Evolutionary conservation across 1,140 invertebrate genomes (phyloP).

Genomic region (Subanguina moxae): DNA sequence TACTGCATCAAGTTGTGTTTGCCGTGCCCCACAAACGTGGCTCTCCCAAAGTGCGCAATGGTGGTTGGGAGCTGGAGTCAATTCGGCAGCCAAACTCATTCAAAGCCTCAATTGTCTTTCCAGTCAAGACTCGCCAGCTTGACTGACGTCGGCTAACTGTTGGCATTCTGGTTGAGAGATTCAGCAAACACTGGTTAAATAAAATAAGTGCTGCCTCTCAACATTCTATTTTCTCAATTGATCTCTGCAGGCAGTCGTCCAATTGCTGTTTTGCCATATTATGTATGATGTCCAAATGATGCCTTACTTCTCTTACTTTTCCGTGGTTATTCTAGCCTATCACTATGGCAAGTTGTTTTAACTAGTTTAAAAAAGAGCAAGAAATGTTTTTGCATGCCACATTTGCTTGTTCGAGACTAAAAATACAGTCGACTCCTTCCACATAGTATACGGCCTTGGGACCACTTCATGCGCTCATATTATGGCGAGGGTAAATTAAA

Average conservation of each 20-base stretch:
- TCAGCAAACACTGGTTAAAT: no score
- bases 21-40: not conserved
- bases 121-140: not conserved
- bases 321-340: constrained; percentile 1
- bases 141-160: constrained; percentile 3
- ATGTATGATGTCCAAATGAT: constrained; percentile 4
- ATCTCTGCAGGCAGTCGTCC: no score
- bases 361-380: no score
- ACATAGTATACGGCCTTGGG: not conserved
- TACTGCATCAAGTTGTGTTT: no score
- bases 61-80: not conserved
- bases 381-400: no score
- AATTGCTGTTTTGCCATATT: not conserved
- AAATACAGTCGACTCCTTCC: not conserved
- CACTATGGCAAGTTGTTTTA: not conserved
- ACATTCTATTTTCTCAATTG: no score
- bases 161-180: not conserved
- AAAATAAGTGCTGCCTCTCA: no score
- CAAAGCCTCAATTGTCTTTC: not conserved
- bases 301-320: constrained; percentile 3
- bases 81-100: not conserved
- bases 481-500: no score
- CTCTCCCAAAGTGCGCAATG: not conserved
- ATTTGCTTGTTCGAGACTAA: not conserved
- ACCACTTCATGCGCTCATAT: no score